Evolutionary conservation across 1,140 invertebrate species (phyloP), one percentile per base, ranked within the genome.

Genomic region (Adoxophyes honmai): DNA sequence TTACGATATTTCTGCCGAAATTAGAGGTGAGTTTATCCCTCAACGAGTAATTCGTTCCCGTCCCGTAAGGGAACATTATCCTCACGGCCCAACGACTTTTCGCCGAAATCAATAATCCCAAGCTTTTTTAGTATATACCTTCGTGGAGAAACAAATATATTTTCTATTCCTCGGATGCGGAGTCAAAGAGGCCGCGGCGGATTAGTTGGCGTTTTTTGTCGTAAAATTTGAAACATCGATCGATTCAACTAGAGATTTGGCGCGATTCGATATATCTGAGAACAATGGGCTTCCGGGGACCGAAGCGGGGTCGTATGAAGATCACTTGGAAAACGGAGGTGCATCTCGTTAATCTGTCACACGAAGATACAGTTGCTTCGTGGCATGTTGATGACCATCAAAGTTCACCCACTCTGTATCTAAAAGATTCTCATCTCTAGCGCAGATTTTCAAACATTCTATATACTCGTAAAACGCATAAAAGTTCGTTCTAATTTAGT

Each of bases 181-280:
- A 78, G 73, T 86, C 82, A 87, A 87, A 87, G 81, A 62, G 11
- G 72, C 84, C 84, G 82, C 84, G 76, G 81, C 81, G 76, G 82
- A 79, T 84, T 81, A 80, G 70, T 66, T 56, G 37, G n/a, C 68
- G 67, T 83, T 85, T 60, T 84, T 86, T 75, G 70, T 70, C 70
- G 65, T 74, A 78, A 76, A 83, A 83, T 82, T 75, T 65, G 75
- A 83, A 85, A 79, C 75, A 71, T 76, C 70, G 81, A 71, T 76
- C 70, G 81, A 81, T 82, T 78, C 80, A 66, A 78, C 69, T 66
- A 75, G 71, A 81, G 81, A 84, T 87, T 85, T 81, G 64, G 74
- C 78, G 76, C 73, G 74, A 68, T 59, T 63, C 59, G 48, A 74
- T 78, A 74, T 77, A 77, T 79, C 74, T 35, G 62, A 55, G 73